Percentiles rank a stretch among this genome's conserved stretches.
Evolutionary conservation across 1,140 invertebrate genomes (phyloP).

Genomic region (Nylanderia fulva): DNA sequence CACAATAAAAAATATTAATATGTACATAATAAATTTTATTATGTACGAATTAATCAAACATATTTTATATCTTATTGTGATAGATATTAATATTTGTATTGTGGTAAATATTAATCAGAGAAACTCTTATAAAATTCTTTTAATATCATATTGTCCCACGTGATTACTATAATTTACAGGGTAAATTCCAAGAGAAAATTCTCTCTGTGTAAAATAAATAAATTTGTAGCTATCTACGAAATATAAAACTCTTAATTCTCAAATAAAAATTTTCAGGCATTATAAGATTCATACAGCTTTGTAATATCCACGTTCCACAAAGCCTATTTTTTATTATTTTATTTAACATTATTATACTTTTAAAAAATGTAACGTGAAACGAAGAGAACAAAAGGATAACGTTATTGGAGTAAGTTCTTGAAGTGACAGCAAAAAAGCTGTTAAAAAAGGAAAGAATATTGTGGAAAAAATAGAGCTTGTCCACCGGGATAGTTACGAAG

Average conservation of each 20-base stretch:
- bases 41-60: too few relatives aligned
- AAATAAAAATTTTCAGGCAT: not conserved
- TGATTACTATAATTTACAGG: too few relatives aligned
- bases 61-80: too few relatives aligned
- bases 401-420: constrained; percentile 6
- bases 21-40: too few relatives aligned
- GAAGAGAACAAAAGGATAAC: not conserved
- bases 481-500: not conserved
- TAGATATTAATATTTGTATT: too few relatives aligned
- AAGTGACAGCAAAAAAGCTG: constrained; percentile 13
- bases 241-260: not conserved
- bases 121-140: too few relatives aligned
- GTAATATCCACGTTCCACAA: not conserved
- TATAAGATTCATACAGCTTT: not conserved
- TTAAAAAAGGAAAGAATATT: constrained; percentile 26
- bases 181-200: too few relatives aligned
- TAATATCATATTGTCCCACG: too few relatives aligned
- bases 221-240: not conserved
- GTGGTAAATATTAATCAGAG: too few relatives aligned
- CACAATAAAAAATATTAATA: too few relatives aligned
- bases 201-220: too few relatives aligned
- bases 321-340: not conserved
- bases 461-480: constrained; percentile 29
- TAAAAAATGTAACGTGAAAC: constrained; percentile 3
- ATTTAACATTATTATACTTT: not conserved